phyloP scores from a whole-genome alignment of 2,113 vertebrate species.

The Eulemur rufifrons region DNA sequence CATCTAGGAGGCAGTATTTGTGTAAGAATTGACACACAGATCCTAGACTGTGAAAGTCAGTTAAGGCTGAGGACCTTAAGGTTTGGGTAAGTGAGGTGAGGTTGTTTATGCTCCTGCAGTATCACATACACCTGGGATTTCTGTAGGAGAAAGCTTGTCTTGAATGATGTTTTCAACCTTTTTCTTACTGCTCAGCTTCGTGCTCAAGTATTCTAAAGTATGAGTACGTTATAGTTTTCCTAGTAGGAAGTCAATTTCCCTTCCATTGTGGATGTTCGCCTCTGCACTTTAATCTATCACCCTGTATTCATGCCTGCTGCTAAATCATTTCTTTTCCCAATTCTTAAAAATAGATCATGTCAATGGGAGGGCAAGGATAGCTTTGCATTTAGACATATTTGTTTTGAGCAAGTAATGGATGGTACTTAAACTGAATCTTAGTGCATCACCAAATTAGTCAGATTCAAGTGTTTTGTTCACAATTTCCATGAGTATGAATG shows the following conservation, averaged over 20 bases:
- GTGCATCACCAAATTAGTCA: not conserved
- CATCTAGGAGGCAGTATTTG: no score
- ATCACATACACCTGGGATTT: not conserved
- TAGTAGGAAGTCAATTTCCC: not conserved
- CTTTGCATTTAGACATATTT: conserved; percentile 71
- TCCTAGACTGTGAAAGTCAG: no score
- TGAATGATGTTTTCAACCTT: not conserved
- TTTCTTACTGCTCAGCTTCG: not conserved
- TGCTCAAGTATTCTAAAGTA: not conserved
- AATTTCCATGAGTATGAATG: not conserved
- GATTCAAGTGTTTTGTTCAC: not conserved
- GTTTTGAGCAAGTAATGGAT: conserved; percentile 70
- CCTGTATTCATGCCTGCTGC: conserved; percentile 70
- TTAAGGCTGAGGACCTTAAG: no score
- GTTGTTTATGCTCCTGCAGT: not conserved
- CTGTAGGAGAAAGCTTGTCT: not conserved
- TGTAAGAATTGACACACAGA: no score
- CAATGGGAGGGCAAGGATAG: conserved; percentile 78
- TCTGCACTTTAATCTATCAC: conserved; percentile 66
- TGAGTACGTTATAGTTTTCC: not conserved
- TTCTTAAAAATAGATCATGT: conserved; percentile 77
- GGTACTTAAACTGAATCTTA: conserved; percentile 62
- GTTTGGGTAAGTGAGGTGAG: not conserved
- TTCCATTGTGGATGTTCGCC: not conserved
- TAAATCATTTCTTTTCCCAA: conserved; percentile 68